Percentiles rank a stretch among this genome's conserved stretches.
Conservation (phyloP, 2,888 invertebrate genomes). For the Synanthedon tipuliformis region DNA sequence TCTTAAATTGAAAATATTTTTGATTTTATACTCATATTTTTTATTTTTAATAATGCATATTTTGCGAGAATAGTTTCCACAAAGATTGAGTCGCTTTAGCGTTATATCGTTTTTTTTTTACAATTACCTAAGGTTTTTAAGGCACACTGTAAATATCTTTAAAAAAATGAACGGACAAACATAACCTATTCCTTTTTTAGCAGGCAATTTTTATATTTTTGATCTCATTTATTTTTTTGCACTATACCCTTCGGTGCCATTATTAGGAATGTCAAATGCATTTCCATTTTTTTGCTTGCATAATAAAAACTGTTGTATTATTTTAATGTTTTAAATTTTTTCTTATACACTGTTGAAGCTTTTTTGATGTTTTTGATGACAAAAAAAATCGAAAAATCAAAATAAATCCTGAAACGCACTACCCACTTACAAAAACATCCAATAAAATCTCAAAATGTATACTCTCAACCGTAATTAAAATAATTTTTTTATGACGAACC, state of each 20-base stretch:
- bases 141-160: neutral
- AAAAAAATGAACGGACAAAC: conserved; percentile 34
- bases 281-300: conserved; percentile 8
- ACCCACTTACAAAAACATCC: no score
- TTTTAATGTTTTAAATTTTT: no score
- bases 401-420: neutral
- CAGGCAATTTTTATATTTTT: conserved; percentile 51
- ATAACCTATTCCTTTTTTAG: conserved; percentile 21
- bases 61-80: no score
- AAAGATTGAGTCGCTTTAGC: no score
- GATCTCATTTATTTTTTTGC: conserved; percentile 54
- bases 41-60: no score
- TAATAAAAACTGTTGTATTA: neutral
- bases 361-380: neutral
- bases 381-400: neutral
- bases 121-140: neutral
- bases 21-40: no score
- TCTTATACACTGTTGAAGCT: no score
- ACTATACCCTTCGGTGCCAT: conserved; percentile 56
- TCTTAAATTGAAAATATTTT: no score
- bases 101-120: no score
- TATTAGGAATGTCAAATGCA: conserved; percentile 27
- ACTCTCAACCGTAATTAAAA: neutral
- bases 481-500: neutral
- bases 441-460: neutral